phyloP scores from a whole-genome alignment of 2,888 invertebrate species.

The Ophion ventricosus region DNA sequence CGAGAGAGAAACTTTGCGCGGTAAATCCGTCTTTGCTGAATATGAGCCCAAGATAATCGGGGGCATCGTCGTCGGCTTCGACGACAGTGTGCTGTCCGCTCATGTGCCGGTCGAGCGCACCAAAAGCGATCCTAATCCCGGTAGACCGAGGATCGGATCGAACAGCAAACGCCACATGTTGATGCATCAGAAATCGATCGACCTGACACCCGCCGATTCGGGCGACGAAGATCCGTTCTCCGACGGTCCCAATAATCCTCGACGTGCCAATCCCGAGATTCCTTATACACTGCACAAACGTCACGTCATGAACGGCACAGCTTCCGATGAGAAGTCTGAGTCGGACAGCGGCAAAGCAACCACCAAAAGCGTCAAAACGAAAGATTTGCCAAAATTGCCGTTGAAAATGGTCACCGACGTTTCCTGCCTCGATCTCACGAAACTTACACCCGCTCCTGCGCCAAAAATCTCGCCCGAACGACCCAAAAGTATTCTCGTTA shows the following conservation, averaged over 20 bases:
- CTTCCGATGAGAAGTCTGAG: conserved; percentile 83
- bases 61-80: conserved; percentile 80
- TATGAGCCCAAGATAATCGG: conserved; percentile 88
- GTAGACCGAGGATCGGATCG: conserved; percentile 89
- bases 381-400: conserved; percentile 78
- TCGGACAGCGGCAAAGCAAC: conserved; percentile 77
- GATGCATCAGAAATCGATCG: conserved; percentile 94
- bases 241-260: conserved; percentile 82
- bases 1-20: conserved; percentile 78
- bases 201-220: conserved; percentile 92
- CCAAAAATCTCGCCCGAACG: conserved; percentile 82
- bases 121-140: conserved; percentile 94
- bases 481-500: conserved; percentile 76
- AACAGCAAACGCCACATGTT: conserved; percentile 90
- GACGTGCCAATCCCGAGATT: conserved; percentile 86
- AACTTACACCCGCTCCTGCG: conserved; percentile 72
- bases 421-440: conserved; percentile 77
- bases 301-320: conserved; percentile 94
- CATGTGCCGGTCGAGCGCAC: conserved; percentile 92
- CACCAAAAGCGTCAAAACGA: conserved; percentile 67
- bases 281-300: conserved; percentile 93
- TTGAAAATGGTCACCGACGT: conserved; percentile 77
- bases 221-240: conserved; percentile 93
- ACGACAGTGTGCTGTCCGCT: conserved; percentile 75
- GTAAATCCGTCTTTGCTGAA: conserved; percentile 84